Conservation (phyloP, 2,888 invertebrate species). For the Phalera bucephala region DNA sequence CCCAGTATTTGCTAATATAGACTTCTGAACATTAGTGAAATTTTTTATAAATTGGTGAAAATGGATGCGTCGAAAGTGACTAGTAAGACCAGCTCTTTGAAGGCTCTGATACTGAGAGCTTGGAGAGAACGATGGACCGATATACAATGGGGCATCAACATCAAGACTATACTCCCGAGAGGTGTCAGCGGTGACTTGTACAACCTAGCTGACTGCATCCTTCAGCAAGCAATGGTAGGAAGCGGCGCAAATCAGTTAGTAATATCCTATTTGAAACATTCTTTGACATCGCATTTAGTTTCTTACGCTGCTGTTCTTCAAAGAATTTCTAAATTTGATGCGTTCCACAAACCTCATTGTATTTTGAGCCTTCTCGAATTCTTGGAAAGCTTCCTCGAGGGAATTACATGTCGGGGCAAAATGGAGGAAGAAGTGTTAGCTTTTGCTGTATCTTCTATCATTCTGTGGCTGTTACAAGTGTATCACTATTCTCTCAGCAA, state of each 20-base stretch:
- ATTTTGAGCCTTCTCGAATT: constrained; percentile 93
- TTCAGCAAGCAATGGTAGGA: constrained; percentile 96
- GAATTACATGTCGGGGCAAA: constrained; percentile 88
- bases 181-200: constrained; percentile 98
- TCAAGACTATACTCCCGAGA: constrained; percentile 94
- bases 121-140: constrained; percentile 98
- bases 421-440: constrained; percentile 94
- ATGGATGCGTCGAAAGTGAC: constrained; percentile 92
- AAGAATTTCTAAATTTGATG: constrained; percentile 94
- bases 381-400: constrained; percentile 87
- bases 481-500: constrained; percentile 80
- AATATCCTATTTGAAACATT: constrained; percentile 95
- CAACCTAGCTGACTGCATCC: constrained; percentile 95
- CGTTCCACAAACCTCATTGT: constrained; percentile 94
- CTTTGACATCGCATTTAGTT: constrained; percentile 94
- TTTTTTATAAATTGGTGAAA: constrained; percentile 49
- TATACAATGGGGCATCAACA: constrained; percentile 97
- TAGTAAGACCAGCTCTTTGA: constrained; percentile 91
- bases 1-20: too few species aligned
- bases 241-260: constrained; percentile 96
- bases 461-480: constrained; percentile 92
- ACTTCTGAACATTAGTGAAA: too few species aligned
- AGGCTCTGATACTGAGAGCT: constrained; percentile 91
- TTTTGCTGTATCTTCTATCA: constrained; percentile 90
- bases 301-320: constrained; percentile 95